phyloP scores from a whole-genome alignment of 2,797 vertebrate genomes.

The Nasua narica region DNA sequence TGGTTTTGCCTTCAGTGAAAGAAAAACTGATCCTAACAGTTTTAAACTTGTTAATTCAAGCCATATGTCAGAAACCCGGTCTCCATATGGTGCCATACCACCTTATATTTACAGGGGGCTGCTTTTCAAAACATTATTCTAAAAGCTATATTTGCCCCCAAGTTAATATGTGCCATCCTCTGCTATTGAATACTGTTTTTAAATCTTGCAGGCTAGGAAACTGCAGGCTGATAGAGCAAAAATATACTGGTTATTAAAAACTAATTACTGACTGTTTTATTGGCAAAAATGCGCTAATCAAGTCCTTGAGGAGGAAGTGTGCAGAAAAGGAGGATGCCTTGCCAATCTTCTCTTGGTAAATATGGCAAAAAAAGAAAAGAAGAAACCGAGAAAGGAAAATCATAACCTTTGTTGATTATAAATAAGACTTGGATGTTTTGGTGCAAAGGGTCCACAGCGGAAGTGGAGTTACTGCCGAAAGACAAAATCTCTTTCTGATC shows the following conservation, averaged over 20 bases:
- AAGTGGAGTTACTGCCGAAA: background rate
- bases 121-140: conserved; percentile 86
- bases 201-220: conserved; percentile 70
- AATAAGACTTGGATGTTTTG: conserved; percentile 3
- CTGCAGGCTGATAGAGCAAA: conserved; percentile 74
- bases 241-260: conserved; percentile 78
- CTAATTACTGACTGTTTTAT: conserved; percentile 78
- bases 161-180: conserved; percentile 77
- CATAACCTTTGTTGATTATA: conserved; percentile 42
- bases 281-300: conserved; percentile 81
- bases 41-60: conserved; percentile 90
- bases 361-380: conserved; percentile 38
- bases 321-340: conserved; percentile 56
- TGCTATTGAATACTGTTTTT: conserved; percentile 69
- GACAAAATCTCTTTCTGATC: background rate
- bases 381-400: conserved; percentile 42
- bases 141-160: conserved; percentile 83
- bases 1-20: conserved; percentile 83
- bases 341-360: conserved; percentile 54
- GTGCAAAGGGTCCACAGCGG: background rate
- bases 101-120: conserved; percentile 87
- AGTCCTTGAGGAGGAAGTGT: conserved; percentile 60
- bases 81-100: conserved; percentile 87
- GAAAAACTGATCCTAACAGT: conserved; percentile 91
- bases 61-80: conserved; percentile 86